Evolutionary conservation across 2,888 invertebrate genomes (phyloP), one percentile per base, ranked within the genome.

Genomic region (Leucozona laternaria): DNA sequence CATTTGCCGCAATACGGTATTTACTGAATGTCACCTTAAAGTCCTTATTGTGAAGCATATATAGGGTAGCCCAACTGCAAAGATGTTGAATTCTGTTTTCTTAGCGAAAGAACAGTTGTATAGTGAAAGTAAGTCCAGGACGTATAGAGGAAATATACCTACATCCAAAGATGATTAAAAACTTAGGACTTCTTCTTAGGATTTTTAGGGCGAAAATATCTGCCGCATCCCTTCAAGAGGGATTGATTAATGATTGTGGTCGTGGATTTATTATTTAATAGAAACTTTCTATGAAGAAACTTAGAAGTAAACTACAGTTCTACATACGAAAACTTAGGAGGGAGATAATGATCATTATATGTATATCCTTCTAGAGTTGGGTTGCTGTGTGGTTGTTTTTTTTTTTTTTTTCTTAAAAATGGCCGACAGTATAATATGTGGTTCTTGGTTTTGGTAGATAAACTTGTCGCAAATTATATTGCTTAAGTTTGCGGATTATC

Each of bases 181-280:
- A 71, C 80, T 72, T 80, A 72, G 64, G 76, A 64, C 57, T 22
- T 57, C 68, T 62, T 62, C 72, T 77, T 66, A 71, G 40, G 64
- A 79, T 66, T 72, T 66, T 72, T 48, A 55, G 15, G 80, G 57
- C 57, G 48, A 66, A 62, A 73, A 34, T 25, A 72, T 55, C 68
- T 13, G 20, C 75, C 31, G n/a, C n/a, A 43, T 25, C 53, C 72
- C 8, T 22, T 58, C 31, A 48, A 43, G 70, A 28, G 15, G 25
- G 28, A 85, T 81, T 85, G 85, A 85, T 85, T 85, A 81, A 85
- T 85, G 80, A 78, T 62, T 85, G 81, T 72, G 68, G 77, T 68
- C 72, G 81, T 68, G 85, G 78, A 85, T 85, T 85, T 81, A 85
- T 81, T 85, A 85, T 85, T 85, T 85, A 85, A 81, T 62, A 81